Conservation (phyloP, 1,140 invertebrate species). For the Thalassaphorura encarpata region DNA sequence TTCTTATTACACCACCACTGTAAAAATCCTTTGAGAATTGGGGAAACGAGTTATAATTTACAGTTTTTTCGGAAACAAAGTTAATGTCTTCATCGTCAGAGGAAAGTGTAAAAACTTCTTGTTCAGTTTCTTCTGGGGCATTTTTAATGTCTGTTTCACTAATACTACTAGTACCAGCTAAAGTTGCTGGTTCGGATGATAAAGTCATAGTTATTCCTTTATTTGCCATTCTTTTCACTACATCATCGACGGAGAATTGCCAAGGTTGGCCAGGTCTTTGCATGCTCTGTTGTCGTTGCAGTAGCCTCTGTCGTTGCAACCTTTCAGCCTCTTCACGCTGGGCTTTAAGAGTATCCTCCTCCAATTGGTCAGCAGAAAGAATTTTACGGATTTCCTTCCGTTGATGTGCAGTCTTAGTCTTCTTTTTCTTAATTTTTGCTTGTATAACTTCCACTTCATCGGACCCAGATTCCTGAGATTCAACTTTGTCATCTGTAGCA, state of each 20-base stretch:
- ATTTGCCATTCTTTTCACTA: not conserved
- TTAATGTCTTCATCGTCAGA: conserved; percentile 3
- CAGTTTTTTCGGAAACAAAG: not conserved
- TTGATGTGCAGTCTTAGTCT: conserved; percentile 30
- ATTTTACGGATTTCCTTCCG: conserved; percentile 80
- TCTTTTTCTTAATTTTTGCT: conserved; percentile 36
- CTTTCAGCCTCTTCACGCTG: conserved; percentile 86
- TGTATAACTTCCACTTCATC: conserved; percentile 26
- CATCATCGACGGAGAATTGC: not conserved
- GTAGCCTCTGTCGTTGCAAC: conserved; percentile 49
- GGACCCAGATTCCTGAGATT: conserved; percentile 35
- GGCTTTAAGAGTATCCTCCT: conserved; percentile 80
- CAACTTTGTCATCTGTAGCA: not conserved
- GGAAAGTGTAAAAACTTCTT: conserved; percentile 9
- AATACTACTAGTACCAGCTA: too few relatives aligned
- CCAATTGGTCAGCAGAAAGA: conserved; percentile 81
- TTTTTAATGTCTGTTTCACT: not conserved
- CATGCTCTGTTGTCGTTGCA: conserved; percentile 42
- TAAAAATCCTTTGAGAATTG: conserved; percentile 1
- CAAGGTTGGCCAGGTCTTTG: not conserved
- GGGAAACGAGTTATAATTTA: not conserved
- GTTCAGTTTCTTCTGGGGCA: not conserved
- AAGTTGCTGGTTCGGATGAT: too few relatives aligned
- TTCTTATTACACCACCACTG: too few relatives aligned
- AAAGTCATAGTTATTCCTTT: not conserved